A percentile compares a stretch with the other conserved stretches of the same genome.
These are phyloP conservation scores for Mactromeris polynyma DNA, from an alignment of 2,888 invertebrate species.

Conservation along the genomic window DNA sequence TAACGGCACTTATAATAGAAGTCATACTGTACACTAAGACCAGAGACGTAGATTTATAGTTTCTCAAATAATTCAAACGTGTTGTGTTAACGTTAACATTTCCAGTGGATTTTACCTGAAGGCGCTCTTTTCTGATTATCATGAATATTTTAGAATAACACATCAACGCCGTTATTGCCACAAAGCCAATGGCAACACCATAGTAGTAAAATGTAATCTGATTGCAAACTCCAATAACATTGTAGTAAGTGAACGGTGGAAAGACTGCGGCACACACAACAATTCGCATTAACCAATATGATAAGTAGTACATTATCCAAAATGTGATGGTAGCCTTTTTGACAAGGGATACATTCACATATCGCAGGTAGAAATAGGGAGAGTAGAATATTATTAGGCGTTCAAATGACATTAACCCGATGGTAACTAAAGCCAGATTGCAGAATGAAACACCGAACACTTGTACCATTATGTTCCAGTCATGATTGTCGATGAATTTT, in stretches of 20 bases:
- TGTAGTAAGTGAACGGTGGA: conserved; percentile 19
- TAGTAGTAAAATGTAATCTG: conserved; percentile 22
- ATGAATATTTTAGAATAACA: conserved; percentile 45
- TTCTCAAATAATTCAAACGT: background rate
- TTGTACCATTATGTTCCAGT: conserved; percentile 47
- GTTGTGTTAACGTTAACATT: background rate
- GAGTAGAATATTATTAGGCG: conserved; percentile 45
- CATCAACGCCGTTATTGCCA: conserved; percentile 2
- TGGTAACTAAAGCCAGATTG: conserved; percentile 36
- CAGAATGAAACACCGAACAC: conserved; percentile 21
- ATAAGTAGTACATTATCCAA: conserved; percentile 31
- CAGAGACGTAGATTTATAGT: conserved; percentile 45
- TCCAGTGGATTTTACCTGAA: background rate
- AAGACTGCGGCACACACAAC: conserved; percentile 27
- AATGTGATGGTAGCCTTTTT: conserved; percentile 26
- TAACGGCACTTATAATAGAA: conserved; percentile 28
- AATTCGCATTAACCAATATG: conserved; percentile 44
- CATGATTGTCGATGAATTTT: conserved; percentile 29
- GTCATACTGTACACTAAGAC: conserved; percentile 50
- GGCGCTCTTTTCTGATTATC: conserved; percentile 34
- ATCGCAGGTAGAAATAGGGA: conserved; percentile 43
- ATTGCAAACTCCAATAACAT: conserved; percentile 48
- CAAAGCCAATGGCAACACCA: conserved; percentile 7
- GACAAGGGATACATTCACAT: background rate
- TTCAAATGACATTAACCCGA: conserved; percentile 55